Conservation (phyloP, 2,797 vertebrate genomes). For the Spinus pinus region DNA sequence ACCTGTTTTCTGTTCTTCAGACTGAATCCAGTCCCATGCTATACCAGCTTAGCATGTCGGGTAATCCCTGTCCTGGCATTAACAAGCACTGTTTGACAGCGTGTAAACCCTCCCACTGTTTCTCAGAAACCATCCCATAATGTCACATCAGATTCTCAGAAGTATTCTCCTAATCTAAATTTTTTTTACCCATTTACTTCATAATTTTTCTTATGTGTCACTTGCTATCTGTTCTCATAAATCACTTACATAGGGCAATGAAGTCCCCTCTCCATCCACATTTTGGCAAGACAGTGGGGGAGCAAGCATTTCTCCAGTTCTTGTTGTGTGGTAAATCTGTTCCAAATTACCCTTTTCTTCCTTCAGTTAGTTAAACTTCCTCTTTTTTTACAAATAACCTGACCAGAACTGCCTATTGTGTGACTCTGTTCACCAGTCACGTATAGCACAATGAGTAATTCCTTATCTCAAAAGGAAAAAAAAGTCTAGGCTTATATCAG, state of each 20-base stretch:
- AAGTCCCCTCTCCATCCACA: not conserved
- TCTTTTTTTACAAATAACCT: not conserved
- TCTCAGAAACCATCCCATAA: not conserved
- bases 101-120: not conserved
- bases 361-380: not conserved
- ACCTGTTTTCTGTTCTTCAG: not conserved
- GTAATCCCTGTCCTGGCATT: not conserved
- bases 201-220: not conserved
- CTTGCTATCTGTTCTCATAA: not conserved
- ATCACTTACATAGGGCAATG: not conserved
- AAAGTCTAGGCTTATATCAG: not conserved
- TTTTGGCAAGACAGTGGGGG: not conserved
- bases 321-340: not conserved
- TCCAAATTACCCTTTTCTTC: not conserved
- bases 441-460: not conserved
- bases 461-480: not conserved
- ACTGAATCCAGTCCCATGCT: not conserved
- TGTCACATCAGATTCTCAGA: not conserved
- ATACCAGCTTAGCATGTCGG: fast-evolving
- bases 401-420: not conserved
- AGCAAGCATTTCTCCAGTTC: not conserved
- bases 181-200: not conserved
- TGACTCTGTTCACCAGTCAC: not conserved
- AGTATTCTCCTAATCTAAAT: not conserved
- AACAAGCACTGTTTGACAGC: not conserved